Evolutionary conservation across 2,888 invertebrate species (phyloP).

Genomic region (Uropetala carovei): DNA sequence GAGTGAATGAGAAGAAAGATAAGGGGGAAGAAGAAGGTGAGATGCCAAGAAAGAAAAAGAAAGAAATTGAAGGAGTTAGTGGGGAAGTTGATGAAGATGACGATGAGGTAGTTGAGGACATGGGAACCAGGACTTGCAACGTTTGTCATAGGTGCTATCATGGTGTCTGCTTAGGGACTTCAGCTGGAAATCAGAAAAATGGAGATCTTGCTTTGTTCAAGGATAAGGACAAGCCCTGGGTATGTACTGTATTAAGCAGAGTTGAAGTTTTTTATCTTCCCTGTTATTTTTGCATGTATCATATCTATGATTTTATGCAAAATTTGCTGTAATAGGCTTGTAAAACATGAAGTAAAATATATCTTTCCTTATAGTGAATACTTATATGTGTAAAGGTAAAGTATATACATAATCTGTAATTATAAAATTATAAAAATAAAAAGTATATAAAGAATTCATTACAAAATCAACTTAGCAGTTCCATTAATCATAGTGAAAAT

Average conservation of each 20-base stretch:
- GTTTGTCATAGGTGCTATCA: slow-evolving; percentile 55
- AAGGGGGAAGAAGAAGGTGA: slow-evolving; percentile 40
- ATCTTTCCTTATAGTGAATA: no score
- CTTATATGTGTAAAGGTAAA: no score
- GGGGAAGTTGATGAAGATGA: not conserved
- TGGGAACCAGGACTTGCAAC: slow-evolving; percentile 59
- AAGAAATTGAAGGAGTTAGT: slow-evolving; percentile 4
- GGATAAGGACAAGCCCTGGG: slow-evolving; percentile 48
- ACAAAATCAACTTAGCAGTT: no score
- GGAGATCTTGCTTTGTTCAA: slow-evolving; percentile 35
- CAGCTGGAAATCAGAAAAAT: not conserved
- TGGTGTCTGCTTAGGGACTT: slow-evolving; percentile 26
- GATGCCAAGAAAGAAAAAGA: slow-evolving; percentile 49
- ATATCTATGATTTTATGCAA: no score
- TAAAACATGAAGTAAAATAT: no score
- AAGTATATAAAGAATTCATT: no score
- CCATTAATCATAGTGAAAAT: no score
- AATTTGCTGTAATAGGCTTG: no score
- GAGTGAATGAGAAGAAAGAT: slow-evolving; percentile 15
- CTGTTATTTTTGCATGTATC: no score
- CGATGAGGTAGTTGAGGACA: slow-evolving; percentile 8
- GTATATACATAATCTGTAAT: no score
- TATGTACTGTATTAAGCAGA: not conserved
- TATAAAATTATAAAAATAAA: no score
- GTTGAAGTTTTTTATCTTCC: no score